These are phyloP conservation scores for Chrysaora quinquecirrha DNA, from an alignment of 30 jellyfish, hydroid and myxozoan species.

Conservation along the genomic window DNA sequence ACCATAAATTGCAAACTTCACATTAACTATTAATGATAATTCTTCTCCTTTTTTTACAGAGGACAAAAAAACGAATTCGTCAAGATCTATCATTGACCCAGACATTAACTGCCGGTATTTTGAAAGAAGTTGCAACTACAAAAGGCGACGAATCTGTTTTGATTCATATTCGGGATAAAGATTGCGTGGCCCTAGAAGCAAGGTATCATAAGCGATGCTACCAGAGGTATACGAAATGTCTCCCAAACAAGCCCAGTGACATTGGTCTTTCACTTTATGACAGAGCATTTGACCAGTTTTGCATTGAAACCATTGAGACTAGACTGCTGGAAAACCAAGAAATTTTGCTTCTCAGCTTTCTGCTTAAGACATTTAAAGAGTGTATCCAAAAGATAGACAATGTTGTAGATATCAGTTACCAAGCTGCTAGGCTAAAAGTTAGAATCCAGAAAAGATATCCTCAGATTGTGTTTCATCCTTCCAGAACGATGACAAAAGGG, in stretches of 20 bases:
- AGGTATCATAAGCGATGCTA: slow-evolving; percentile 58
- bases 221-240: slow-evolving; percentile 51
- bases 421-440: slow-evolving; percentile 54
- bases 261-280: slow-evolving; percentile 39
- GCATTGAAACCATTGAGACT: slow-evolving; percentile 22
- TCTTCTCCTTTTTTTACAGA: slow-evolving; percentile 1
- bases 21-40: too few relatives aligned
- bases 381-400: slow-evolving; percentile 29
- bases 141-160: slow-evolving; percentile 28
- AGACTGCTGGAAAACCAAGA: slow-evolving; percentile 38
- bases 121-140: slow-evolving; percentile 5
- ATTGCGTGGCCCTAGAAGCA: slow-evolving; percentile 58
- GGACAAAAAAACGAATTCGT: slow-evolving; percentile 36
- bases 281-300: slow-evolving; percentile 51
- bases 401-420: slow-evolving; percentile 38
- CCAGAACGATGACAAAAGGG: slow-evolving; percentile 52
- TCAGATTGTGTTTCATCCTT: slow-evolving; percentile 42
- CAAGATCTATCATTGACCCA: slow-evolving; percentile 52
- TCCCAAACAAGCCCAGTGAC: slow-evolving; percentile 35
- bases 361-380: slow-evolving; percentile 37
- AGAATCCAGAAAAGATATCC: slow-evolving; percentile 56
- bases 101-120: slow-evolving; percentile 32
- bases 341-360: slow-evolving; percentile 50
- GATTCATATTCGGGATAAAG: slow-evolving; percentile 38
- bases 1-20: too few relatives aligned